phyloP scores from a whole-genome alignment of 2,113 vertebrate species.

The Chroicocephalus ridibundus region DNA sequence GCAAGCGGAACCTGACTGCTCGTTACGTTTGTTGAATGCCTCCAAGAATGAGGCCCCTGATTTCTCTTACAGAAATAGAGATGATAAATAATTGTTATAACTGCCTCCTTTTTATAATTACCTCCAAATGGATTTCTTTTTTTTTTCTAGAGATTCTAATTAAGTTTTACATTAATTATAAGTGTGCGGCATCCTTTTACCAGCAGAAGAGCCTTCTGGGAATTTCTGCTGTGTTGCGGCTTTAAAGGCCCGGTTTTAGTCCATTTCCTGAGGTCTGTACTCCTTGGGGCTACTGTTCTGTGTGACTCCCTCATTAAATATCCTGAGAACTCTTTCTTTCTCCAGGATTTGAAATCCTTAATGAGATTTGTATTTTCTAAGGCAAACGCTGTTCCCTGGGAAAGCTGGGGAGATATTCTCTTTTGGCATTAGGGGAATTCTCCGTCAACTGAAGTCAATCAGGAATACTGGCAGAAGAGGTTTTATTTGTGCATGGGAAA shows the following conservation, averaged over 20 bases:
- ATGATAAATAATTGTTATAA: slow-evolving; percentile 32
- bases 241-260: not conserved
- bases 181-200: slow-evolving; percentile 5
- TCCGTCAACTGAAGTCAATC: not conserved
- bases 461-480: not conserved
- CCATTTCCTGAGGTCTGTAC: not conserved
- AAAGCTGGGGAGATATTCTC: not conserved
- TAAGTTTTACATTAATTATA: slow-evolving; percentile 38
- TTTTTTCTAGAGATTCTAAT: not conserved
- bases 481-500: not conserved
- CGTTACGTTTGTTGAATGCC: not conserved
- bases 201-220: slow-evolving; percentile 20
- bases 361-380: not conserved
- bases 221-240: not conserved
- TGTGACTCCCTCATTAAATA: not conserved
- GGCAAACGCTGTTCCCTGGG: not conserved
- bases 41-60: not conserved
- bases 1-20: not conserved
- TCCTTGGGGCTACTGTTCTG: not conserved
- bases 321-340: not conserved
- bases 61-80: slow-evolving; percentile 6
- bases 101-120: not conserved
- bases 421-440: not conserved
- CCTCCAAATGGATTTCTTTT: not conserved
- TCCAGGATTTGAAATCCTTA: not conserved